These are phyloP conservation scores for Myotis planiceps DNA, from an alignment of 2,797 vertebrate genomes.

Conservation along the genomic window DNA sequence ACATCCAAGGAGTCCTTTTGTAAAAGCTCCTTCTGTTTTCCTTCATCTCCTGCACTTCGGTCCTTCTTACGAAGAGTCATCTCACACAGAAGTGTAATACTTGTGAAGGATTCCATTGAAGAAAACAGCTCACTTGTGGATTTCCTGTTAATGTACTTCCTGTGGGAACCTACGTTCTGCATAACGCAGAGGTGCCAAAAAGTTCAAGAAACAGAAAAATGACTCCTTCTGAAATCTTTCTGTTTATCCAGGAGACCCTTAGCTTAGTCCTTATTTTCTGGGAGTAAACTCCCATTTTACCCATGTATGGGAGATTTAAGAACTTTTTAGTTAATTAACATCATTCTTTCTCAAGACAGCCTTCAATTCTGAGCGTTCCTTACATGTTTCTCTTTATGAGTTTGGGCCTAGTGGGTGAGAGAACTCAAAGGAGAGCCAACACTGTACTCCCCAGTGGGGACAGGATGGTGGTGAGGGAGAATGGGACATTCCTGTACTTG, in stretches of 20 bases:
- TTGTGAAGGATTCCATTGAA: neutral
- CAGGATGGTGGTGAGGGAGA: too few species aligned
- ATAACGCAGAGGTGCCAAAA: neutral
- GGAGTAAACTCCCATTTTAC: neutral
- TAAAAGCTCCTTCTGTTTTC: neutral
- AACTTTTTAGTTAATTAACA: neutral
- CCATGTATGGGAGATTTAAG: neutral
- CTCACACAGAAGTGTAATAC: neutral
- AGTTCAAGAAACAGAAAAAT: neutral
- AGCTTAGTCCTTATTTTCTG: neutral
- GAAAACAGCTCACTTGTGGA: neutral
- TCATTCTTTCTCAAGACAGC: neutral
- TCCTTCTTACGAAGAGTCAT: neutral
- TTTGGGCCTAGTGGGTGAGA: neutral
- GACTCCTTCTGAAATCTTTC: neutral
- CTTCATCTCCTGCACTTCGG: neutral
- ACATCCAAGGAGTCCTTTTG: neutral
- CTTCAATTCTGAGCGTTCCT: neutral
- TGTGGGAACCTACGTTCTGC: neutral
- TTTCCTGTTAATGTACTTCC: neutral
- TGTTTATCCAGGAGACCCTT: neutral
- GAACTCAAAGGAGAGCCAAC: neutral
- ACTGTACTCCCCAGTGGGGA: fast-evolving
- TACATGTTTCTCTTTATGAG: neutral
- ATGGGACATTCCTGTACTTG: neutral